These are phyloP conservation scores for Macropus fuliginosus DNA, from an alignment of 2,797 vertebrate genomes.

Conservation along the genomic window DNA sequence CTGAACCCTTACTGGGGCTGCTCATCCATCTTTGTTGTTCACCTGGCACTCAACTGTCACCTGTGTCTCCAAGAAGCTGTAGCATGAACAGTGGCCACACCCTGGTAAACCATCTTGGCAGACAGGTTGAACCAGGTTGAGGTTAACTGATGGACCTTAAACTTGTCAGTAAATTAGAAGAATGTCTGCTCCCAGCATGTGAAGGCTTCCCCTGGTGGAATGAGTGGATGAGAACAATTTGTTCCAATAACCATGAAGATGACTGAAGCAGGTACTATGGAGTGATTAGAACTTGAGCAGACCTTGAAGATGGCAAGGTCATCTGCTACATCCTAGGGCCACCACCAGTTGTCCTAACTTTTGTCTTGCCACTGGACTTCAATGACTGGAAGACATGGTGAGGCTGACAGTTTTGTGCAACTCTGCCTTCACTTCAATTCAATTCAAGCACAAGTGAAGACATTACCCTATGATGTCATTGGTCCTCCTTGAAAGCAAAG, in stretches of 20 bases:
- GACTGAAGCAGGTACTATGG: background rate
- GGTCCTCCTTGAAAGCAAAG: background rate
- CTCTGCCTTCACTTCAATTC: background rate
- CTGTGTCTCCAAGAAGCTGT: background rate
- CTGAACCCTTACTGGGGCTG: background rate
- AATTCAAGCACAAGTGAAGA: background rate
- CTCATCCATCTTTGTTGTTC: background rate
- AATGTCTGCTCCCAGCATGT: background rate
- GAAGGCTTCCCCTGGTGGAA: background rate
- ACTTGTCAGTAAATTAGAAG: background rate
- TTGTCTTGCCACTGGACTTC: background rate
- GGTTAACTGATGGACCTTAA: background rate
- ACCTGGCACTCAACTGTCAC: background rate
- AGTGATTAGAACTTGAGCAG: background rate
- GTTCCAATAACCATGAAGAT: background rate
- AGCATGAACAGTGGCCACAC: background rate
- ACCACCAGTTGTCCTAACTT: background rate
- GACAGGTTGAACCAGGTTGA: background rate
- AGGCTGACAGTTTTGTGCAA: background rate
- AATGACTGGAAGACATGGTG: background rate
- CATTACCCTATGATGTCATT: background rate
- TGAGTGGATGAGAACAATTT: background rate
- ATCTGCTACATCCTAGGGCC: background rate
- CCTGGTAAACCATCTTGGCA: background rate
- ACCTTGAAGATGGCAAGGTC: background rate